Conservation (phyloP, 1,140 invertebrate genomes). For the Bradynema listronoti region DNA sequence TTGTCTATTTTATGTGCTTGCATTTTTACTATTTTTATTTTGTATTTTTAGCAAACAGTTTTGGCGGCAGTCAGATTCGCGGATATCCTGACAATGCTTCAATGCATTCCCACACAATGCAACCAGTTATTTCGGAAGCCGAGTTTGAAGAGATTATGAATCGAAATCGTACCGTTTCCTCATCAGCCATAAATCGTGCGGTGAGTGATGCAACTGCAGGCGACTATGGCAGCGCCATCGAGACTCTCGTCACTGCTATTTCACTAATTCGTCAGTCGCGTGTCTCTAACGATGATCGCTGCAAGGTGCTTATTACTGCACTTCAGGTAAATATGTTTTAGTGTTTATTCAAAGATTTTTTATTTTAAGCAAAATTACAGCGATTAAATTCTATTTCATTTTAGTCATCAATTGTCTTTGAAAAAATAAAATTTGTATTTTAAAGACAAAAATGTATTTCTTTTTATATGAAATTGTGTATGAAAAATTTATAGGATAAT, state of each 20-base stretch:
- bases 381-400: constrained; percentile 4
- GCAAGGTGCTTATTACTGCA: constrained; percentile 83
- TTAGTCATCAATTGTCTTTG: neutral
- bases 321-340: constrained; percentile 29
- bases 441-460: neutral
- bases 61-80: constrained; percentile 17
- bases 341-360: neutral
- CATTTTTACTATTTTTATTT: neutral
- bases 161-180: constrained; percentile 74
- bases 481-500: neutral
- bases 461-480: neutral
- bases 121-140: constrained; percentile 69
- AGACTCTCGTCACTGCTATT: constrained; percentile 94
- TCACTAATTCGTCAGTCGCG: constrained; percentile 97
- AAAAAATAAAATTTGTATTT: constrained; percentile 3
- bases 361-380: neutral
- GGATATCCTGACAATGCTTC: constrained; percentile 24
- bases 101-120: constrained; percentile 11
- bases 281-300: constrained; percentile 90
- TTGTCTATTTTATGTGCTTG: neutral
- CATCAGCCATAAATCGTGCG: constrained; percentile 79
- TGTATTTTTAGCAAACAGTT: neutral
- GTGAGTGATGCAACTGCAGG: constrained; percentile 89
- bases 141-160: constrained; percentile 98
- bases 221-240: constrained; percentile 92